Evolutionary conservation across 2,113 vertebrate species (phyloP).

Genomic region (Eretmodus cyanostictus): DNA sequence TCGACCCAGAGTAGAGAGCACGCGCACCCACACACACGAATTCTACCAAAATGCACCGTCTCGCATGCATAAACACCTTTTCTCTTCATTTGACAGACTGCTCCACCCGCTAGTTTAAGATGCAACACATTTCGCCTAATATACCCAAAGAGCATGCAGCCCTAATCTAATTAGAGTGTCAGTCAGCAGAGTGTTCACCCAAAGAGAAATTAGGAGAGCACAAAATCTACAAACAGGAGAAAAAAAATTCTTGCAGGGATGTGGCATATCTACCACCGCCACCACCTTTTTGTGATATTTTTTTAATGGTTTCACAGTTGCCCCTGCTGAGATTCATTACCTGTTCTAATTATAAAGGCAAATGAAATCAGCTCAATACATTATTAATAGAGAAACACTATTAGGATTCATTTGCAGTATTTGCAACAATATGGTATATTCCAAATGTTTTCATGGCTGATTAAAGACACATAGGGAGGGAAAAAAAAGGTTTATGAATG

Average conservation of each 20-base stretch:
- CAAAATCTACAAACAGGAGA: slow-evolving; percentile 58
- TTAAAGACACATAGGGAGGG: slow-evolving; percentile 50
- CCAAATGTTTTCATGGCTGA: slow-evolving; percentile 70
- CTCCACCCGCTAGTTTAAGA: slow-evolving; percentile 64
- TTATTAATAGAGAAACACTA: slow-evolving; percentile 71
- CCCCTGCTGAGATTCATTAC: slow-evolving; percentile 75
- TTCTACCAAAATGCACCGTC: slow-evolving; percentile 3
- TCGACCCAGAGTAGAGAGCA: neutral
- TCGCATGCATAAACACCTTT: slow-evolving; percentile 49
- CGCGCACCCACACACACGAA: neutral
- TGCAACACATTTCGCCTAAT: slow-evolving; percentile 62
- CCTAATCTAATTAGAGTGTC: slow-evolving; percentile 78
- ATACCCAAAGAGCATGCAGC: slow-evolving; percentile 71
- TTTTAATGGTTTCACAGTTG: slow-evolving; percentile 58
- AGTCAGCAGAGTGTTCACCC: slow-evolving; percentile 70
- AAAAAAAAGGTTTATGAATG: neutral
- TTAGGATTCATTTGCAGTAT: slow-evolving; percentile 71
- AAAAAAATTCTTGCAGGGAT: slow-evolving; percentile 27
- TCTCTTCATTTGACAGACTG: slow-evolving; percentile 50
- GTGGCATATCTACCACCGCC: slow-evolving; percentile 33
- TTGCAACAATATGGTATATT: slow-evolving; percentile 73
- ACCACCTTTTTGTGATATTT: slow-evolving; percentile 19
- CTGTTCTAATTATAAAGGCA: slow-evolving; percentile 78
- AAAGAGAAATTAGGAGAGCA: slow-evolving; percentile 62
- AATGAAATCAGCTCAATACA: slow-evolving; percentile 79